phyloP scores from a whole-genome alignment of 2,797 vertebrate genomes.

The Chloroceryle inda region DNA sequence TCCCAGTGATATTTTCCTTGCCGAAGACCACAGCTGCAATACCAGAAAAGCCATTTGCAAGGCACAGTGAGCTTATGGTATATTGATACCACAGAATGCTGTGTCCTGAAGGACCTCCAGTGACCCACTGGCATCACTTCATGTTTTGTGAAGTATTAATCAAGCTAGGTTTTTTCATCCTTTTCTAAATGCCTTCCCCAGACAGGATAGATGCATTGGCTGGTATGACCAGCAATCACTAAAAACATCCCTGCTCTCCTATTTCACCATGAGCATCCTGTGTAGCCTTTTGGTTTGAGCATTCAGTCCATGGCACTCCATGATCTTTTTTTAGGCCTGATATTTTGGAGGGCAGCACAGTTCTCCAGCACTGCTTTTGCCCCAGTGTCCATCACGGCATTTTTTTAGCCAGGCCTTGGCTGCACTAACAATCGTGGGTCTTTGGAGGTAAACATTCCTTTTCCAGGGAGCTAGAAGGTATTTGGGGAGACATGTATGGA shows the following conservation, averaged over 20 bases:
- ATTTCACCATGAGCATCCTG: background rate
- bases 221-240: background rate
- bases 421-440: background rate
- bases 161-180: background rate
- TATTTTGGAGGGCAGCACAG: background rate
- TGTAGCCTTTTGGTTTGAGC: background rate
- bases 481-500: background rate
- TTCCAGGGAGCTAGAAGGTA: background rate
- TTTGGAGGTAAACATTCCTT: background rate
- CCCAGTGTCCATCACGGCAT: background rate
- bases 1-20: background rate
- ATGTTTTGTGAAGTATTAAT: background rate
- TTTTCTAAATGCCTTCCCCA: background rate
- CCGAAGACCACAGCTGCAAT: background rate
- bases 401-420: background rate
- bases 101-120: accelerated
- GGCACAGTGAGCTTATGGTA: background rate
- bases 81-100: background rate
- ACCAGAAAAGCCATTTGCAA: background rate
- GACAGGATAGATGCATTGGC: background rate
- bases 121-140: accelerated
- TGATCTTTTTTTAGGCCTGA: background rate
- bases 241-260: too few species aligned
- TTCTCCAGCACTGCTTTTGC: background rate
- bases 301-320: background rate